Conservation (phyloP, 1,140 invertebrate species). For the Ostrea edulis region DNA sequence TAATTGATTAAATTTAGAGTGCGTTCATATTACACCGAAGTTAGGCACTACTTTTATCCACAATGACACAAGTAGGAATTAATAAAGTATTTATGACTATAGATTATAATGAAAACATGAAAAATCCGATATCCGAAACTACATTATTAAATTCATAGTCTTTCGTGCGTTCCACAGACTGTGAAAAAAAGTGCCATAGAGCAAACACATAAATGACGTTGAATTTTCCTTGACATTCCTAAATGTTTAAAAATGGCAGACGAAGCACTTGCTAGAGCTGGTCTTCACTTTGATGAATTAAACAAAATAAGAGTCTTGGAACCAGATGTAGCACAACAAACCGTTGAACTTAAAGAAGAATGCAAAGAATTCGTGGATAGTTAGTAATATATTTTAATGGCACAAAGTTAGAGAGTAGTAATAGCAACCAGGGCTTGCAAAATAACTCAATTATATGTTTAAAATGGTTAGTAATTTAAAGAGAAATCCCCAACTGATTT, state of each 20-base stretch:
- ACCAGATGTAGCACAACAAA: constrained; percentile 87
- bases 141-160: not conserved
- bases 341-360: constrained; percentile 88
- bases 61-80: not conserved
- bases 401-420: too few relatives aligned
- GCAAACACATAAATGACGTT: not conserved
- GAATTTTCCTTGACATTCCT: constrained; percentile 56
- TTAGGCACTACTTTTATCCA: not conserved
- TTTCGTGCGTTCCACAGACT: not conserved
- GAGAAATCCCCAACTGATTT: too few relatives aligned
- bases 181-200: not conserved
- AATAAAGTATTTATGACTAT: not conserved
- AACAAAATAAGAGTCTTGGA: constrained; percentile 91
- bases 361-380: constrained; percentile 90
- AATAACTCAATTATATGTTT: too few relatives aligned
- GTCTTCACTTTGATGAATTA: constrained; percentile 91
- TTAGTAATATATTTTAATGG: constrained; percentile 80
- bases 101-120: not conserved
- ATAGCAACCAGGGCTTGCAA: too few relatives aligned
- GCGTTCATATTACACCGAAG: not conserved
- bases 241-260: constrained; percentile 82
- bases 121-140: not conserved
- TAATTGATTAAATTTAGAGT: not conserved
- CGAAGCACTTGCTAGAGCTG: constrained; percentile 86
- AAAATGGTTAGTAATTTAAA: too few relatives aligned